Evolutionary conservation across 2,797 vertebrate genomes (phyloP).

Genomic region (Gallirallus australis): DNA sequence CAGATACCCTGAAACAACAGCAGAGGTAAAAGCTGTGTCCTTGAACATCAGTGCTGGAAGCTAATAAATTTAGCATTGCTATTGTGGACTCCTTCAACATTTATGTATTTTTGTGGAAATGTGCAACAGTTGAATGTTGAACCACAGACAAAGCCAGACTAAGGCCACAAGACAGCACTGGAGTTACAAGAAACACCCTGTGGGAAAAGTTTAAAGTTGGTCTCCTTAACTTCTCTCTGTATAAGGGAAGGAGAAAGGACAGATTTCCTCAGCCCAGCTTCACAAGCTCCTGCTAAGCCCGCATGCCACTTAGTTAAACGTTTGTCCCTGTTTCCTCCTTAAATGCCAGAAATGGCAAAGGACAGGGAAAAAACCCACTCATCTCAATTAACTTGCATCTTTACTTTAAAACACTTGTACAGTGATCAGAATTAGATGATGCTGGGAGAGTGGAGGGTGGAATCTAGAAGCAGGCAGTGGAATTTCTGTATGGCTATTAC

Average conservation of each 20-base stretch:
- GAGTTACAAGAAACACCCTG: not conserved
- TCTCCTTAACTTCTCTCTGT: not conserved
- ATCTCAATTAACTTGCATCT: not conserved
- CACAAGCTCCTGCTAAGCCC: not conserved
- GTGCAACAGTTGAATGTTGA: not conserved
- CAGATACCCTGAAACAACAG: not conserved
- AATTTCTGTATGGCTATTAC: not conserved
- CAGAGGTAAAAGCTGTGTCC: not conserved
- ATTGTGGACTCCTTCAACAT: not conserved
- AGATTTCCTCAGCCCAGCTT: not conserved
- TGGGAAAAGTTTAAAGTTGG: not conserved
- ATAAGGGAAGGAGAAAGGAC: not conserved
- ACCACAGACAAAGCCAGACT: not conserved
- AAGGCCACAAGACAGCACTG: not conserved
- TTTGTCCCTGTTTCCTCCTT: not conserved
- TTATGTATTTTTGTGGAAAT: not conserved
- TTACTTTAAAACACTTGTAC: not conserved
- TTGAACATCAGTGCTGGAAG: not conserved
- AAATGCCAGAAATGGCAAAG: not conserved
- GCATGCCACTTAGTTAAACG: not conserved
- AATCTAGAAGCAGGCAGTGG: not conserved
- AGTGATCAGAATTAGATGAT: not conserved
- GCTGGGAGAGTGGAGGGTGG: accelerated
- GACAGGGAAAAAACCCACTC: not conserved
- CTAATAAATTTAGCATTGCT: not conserved